A percentile compares a stretch with the other conserved stretches of the same genome.
Evolutionary conservation across 2,113 vertebrate genomes (phyloP).

Genomic region (Mionectes macconnelli): DNA sequence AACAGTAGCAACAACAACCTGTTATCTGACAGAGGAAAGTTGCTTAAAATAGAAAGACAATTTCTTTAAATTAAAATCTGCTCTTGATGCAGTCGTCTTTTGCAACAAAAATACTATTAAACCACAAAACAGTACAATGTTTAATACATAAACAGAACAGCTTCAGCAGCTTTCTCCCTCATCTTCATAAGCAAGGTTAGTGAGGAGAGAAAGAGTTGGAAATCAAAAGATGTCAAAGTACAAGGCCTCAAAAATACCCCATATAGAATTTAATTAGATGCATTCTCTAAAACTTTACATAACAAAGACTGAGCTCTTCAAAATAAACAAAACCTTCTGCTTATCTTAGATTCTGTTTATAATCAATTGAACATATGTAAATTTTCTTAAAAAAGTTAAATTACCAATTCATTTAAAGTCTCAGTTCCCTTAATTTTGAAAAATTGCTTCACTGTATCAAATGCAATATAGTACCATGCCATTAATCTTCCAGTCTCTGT

Average conservation of each 20-base stretch:
- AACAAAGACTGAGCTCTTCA: neutral
- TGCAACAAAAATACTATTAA: neutral
- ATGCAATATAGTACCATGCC: conserved; percentile 93
- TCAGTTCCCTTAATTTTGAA: conserved; percentile 83
- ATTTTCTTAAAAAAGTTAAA: conserved; percentile 32
- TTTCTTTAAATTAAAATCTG: neutral
- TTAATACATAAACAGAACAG: neutral
- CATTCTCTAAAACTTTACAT: neutral
- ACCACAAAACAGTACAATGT: neutral
- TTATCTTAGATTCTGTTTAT: conserved; percentile 1
- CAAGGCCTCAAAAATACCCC: neutral
- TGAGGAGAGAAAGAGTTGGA: neutral
- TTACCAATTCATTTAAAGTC: conserved; percentile 89
- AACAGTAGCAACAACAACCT: neutral
- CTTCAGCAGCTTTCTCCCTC: neutral
- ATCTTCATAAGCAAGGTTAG: neutral
- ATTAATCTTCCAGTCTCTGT: conserved; percentile 91
- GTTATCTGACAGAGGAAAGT: neutral
- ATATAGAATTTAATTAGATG: neutral
- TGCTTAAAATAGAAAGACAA: neutral
- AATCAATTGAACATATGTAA: neutral
- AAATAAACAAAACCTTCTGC: neutral
- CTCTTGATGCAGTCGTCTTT: neutral
- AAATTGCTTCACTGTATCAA: conserved; percentile 93
- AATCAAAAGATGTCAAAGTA: neutral